Conservation (phyloP, 2,113 vertebrate genomes). For the Columba livia region DNA sequence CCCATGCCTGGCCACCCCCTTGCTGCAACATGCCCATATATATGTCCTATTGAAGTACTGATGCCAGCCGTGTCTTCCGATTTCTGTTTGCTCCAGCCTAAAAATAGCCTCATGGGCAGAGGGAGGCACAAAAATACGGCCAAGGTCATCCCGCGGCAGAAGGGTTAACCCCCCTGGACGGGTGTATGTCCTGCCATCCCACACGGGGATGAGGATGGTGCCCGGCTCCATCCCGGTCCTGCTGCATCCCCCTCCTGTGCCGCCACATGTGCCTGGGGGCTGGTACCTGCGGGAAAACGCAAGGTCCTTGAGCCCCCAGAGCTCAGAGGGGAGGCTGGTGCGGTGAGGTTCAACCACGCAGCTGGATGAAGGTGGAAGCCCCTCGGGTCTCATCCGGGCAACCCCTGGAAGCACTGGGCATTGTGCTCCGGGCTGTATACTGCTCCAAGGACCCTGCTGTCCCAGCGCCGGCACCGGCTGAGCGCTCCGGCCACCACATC, state of each 20-base stretch:
- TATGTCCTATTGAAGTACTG: neutral
- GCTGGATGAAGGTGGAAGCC: neutral
- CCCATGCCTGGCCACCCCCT: neutral
- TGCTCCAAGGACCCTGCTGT: fast-evolving
- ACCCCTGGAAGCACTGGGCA: fast-evolving
- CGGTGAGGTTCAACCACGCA: neutral
- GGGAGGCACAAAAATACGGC: neutral
- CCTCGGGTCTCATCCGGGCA: neutral
- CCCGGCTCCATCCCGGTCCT: neutral
- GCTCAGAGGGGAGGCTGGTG: neutral
- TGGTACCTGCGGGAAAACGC: fast-evolving
- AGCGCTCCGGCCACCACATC: neutral
- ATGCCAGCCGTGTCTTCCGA: neutral
- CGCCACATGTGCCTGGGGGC: fast-evolving
- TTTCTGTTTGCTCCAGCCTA: neutral
- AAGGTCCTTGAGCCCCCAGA: fast-evolving
- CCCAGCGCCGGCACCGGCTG: neutral
- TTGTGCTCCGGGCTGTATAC: fast-evolving
- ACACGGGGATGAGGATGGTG: fast-evolving
- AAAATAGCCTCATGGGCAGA: neutral
- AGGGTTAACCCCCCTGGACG: fast-evolving
- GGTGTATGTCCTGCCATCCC: neutral
- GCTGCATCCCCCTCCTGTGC: fast-evolving
- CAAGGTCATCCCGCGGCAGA: fast-evolving
- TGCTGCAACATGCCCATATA: fast-evolving